Evolutionary conservation across 2,113 vertebrate species (phyloP).

Genomic region (Penelope pileata): DNA sequence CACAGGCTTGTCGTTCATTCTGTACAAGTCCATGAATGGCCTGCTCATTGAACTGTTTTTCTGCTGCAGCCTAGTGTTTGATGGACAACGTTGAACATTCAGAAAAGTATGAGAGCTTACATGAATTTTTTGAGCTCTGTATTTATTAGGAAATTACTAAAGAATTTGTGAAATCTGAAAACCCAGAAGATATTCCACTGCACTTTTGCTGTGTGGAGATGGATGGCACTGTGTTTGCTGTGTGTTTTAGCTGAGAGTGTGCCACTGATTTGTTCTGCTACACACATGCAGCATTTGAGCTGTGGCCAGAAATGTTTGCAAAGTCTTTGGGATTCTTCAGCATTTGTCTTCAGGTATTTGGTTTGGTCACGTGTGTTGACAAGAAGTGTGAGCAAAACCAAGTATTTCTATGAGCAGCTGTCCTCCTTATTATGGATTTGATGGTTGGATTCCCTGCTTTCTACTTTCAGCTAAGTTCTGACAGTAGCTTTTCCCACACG

Average conservation of each 20-base stretch:
- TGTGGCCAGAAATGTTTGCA: neutral
- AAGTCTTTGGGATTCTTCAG: slow-evolving; percentile 1
- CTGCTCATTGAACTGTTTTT: neutral
- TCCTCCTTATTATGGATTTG: neutral
- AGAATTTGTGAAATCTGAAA: neutral
- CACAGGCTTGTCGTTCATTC: neutral
- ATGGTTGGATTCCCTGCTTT: neutral
- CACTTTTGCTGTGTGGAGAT: neutral
- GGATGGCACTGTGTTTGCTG: neutral
- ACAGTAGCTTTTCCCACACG: neutral
- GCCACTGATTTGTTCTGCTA: neutral
- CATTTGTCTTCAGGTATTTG: slow-evolving; percentile 18
- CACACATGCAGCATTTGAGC: neutral
- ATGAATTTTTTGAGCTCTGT: neutral
- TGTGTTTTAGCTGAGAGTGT: neutral
- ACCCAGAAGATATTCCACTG: neutral
- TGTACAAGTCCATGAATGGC: neutral
- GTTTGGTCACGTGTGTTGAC: neutral
- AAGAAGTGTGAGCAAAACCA: neutral
- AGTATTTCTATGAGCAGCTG: neutral
- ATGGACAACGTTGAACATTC: neutral
- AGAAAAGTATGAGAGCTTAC: neutral
- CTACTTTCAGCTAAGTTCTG: neutral
- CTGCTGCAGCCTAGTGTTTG: neutral
- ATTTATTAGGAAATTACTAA: slow-evolving; percentile 11